phyloP scores from a whole-genome alignment of 2,797 vertebrate genomes.

The Anableps anableps region DNA sequence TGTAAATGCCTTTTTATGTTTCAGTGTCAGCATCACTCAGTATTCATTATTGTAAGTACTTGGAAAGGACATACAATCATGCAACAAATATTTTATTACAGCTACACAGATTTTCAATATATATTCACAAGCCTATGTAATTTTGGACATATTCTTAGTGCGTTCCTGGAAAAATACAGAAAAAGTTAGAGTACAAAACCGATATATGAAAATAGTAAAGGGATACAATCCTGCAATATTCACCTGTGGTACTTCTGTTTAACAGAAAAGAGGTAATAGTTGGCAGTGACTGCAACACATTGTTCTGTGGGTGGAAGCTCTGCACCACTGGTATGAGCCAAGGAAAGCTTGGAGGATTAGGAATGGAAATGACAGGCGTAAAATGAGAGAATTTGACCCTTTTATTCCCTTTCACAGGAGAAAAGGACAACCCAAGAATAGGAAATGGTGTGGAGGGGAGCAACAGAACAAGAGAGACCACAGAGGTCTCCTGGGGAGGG shows the following conservation, averaged over 20 bases:
- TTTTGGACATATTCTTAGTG: neutral
- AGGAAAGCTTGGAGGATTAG: slow-evolving; percentile 58
- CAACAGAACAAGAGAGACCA: slow-evolving; percentile 18
- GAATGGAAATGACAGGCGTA: slow-evolving; percentile 63
- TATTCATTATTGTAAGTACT: neutral
- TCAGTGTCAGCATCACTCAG: neutral
- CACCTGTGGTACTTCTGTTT: slow-evolving; percentile 28
- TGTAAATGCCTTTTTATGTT: neutral
- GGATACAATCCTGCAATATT: slow-evolving; percentile 6
- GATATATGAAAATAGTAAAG: neutral
- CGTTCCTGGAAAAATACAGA: neutral
- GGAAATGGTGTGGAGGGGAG: slow-evolving; percentile 18
- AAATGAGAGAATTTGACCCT: slow-evolving; percentile 61
- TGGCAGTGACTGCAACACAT: slow-evolving; percentile 26
- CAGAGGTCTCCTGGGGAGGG: slow-evolving; percentile 21
- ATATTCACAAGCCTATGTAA: neutral
- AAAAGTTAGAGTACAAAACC: neutral
- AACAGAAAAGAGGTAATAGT: slow-evolving; percentile 40
- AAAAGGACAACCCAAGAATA: slow-evolving; percentile 34
- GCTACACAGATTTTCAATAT: neutral
- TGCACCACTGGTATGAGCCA: slow-evolving; percentile 49
- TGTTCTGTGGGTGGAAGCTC: slow-evolving; percentile 51
- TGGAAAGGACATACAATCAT: neutral
- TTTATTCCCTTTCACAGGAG: slow-evolving; percentile 54
- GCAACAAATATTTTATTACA: neutral